These are phyloP conservation scores for Polymixis lichenea DNA, from an alignment of 2,888 invertebrate species.

Conservation along the genomic window DNA sequence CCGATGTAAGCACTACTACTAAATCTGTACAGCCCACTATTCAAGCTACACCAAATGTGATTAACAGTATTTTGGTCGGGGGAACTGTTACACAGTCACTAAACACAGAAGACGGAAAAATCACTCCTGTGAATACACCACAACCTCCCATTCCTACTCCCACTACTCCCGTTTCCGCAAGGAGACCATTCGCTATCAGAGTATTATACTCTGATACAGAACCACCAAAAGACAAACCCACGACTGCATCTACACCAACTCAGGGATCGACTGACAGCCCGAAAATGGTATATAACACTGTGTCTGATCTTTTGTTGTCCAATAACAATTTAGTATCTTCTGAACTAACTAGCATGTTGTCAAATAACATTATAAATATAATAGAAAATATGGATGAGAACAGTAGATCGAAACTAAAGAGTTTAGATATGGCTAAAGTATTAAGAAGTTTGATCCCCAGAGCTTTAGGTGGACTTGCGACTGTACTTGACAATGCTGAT, in stretches of 20 bases:
- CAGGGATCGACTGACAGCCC: constrained; percentile 85
- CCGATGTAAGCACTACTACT: constrained; percentile 85
- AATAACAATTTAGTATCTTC: constrained; percentile 87
- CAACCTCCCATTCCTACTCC: constrained; percentile 77
- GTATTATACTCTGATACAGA: constrained; percentile 87
- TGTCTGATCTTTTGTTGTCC: constrained; percentile 87
- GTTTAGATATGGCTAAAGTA: constrained; percentile 88
- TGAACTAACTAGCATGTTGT: constrained; percentile 90
- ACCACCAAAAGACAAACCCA: constrained; percentile 83
- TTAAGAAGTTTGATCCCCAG: constrained; percentile 88
- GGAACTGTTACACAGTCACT: constrained; percentile 83
- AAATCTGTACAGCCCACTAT: constrained; percentile 88
- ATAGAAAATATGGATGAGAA: constrained; percentile 86
- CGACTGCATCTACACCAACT: constrained; percentile 82
- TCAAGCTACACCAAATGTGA: constrained; percentile 86
- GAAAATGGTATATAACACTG: constrained; percentile 88
- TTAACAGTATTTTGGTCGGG: constrained; percentile 86
- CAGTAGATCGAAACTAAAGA: constrained; percentile 84
- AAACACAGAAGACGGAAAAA: constrained; percentile 77
- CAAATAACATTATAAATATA: constrained; percentile 87
- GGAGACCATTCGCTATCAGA: constrained; percentile 88
- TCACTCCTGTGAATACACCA: constrained; percentile 80
- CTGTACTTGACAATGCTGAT: constrained; percentile 80
- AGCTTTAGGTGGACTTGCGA: constrained; percentile 83
- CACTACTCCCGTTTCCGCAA: constrained; percentile 84